Evolutionary conservation across 1,140 invertebrate genomes (phyloP).

Genomic region (Sitobion miscanthi): DNA sequence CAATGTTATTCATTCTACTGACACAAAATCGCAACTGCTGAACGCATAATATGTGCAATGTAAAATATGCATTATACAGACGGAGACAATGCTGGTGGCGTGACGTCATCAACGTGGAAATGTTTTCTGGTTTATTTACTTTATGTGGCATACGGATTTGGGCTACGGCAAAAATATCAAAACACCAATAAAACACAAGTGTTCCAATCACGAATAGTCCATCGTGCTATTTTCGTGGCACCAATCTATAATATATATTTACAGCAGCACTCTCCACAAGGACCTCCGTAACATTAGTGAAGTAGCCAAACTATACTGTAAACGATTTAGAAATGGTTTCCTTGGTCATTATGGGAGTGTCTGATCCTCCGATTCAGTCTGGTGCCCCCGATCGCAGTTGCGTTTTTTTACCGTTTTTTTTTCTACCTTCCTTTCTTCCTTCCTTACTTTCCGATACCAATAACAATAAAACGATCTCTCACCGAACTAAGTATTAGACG

Average conservation of each 20-base stretch:
- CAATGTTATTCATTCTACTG: too few species aligned
- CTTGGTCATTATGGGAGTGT: background rate
- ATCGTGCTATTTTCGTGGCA: background rate
- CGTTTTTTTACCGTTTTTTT: background rate
- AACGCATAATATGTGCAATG: too few species aligned
- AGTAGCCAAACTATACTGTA: background rate
- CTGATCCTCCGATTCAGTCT: background rate
- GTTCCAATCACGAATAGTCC: background rate
- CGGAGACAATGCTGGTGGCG: too few species aligned
- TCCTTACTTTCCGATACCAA: background rate
- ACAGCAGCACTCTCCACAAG: background rate
- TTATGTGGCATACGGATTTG: background rate
- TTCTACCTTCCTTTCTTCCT: background rate
- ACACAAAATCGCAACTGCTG: too few species aligned
- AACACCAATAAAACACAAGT: background rate
- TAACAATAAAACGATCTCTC: background rate
- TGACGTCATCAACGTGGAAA: background rate
- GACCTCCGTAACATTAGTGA: background rate
- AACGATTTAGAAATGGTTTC: background rate
- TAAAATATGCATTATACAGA: background rate
- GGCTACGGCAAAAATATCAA: background rate
- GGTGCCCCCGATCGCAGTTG: too few species aligned
- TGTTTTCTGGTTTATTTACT: background rate
- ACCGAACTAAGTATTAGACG: background rate
- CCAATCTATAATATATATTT: background rate